A percentile compares a stretch with the other conserved stretches of the same genome.
These are phyloP conservation scores for Vimba vimba DNA, from an alignment of 2,113 vertebrate species.

Conservation along the genomic window DNA sequence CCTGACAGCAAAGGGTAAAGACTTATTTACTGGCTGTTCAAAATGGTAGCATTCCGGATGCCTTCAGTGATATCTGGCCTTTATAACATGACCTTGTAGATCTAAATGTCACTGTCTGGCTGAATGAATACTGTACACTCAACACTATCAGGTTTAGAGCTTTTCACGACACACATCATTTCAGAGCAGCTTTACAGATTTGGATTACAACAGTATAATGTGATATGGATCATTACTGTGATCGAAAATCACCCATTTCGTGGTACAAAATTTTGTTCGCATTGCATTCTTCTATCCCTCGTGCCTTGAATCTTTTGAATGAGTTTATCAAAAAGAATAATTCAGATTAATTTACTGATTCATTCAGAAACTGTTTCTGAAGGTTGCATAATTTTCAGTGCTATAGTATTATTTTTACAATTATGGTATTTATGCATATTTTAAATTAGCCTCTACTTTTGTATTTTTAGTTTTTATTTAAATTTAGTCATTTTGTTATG, in stretches of 20 bases:
- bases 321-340: not conserved
- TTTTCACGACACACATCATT: not conserved
- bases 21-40: not conserved
- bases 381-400: not conserved
- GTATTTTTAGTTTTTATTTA: too few relatives aligned
- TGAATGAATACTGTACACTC: not conserved
- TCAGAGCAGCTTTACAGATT: not conserved
- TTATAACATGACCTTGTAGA: not conserved
- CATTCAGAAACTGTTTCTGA: not conserved
- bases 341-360: not conserved
- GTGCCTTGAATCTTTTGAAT: not conserved
- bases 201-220: not conserved
- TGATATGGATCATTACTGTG: not conserved
- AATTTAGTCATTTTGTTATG: too few relatives aligned
- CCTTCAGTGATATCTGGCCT: constrained; percentile 21
- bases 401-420: not conserved
- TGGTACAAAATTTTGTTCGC: not conserved
- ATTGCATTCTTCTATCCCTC: not conserved
- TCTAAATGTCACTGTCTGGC: constrained; percentile 25
- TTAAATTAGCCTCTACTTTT: too few relatives aligned
- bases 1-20: constrained; percentile 14
- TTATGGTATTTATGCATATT: too few relatives aligned
- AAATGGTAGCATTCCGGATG: not conserved
- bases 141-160: not conserved
- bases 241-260: not conserved